phyloP scores from a whole-genome alignment of 2,888 invertebrate species.

The Melanchra persicariae region DNA sequence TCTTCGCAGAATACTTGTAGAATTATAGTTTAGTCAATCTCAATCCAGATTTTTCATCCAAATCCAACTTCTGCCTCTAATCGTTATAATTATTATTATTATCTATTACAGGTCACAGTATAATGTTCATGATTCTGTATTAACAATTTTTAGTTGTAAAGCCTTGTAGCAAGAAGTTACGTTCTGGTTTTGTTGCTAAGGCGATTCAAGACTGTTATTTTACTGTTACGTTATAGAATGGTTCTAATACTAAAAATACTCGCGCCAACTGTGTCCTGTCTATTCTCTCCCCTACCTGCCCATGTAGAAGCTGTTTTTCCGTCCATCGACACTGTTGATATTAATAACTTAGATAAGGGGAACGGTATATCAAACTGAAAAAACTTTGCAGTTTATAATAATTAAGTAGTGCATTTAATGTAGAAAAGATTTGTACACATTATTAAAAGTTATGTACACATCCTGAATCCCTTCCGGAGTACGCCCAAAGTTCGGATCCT shows the following conservation, averaged over 20 bases:
- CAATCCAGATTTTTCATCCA: neutral
- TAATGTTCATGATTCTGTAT: neutral
- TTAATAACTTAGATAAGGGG: constrained; percentile 19
- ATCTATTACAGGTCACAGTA: too few relatives aligned
- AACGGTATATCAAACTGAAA: constrained; percentile 3
- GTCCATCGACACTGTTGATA: constrained; percentile 19
- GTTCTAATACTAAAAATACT: constrained; percentile 48
- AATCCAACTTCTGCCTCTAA: too few relatives aligned
- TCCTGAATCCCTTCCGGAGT: constrained; percentile 24
- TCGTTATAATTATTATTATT: too few relatives aligned
- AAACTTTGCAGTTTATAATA: neutral
- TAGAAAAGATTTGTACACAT: too few relatives aligned
- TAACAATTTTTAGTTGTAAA: neutral
- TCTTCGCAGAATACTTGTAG: neutral
- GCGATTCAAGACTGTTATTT: constrained; percentile 26
- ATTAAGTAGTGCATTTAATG: neutral
- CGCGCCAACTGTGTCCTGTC: constrained; percentile 34
- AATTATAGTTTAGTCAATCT: neutral
- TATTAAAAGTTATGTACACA: neutral
- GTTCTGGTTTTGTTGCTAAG: neutral
- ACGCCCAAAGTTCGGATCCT: neutral
- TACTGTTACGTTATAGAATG: constrained; percentile 23
- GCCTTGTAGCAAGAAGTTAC: neutral
- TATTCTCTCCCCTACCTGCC: constrained; percentile 42
- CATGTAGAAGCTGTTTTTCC: constrained; percentile 19